These are phyloP conservation scores for Phrynosoma platyrhinos DNA, from an alignment of 2,113 vertebrate species.

Conservation along the genomic window DNA sequence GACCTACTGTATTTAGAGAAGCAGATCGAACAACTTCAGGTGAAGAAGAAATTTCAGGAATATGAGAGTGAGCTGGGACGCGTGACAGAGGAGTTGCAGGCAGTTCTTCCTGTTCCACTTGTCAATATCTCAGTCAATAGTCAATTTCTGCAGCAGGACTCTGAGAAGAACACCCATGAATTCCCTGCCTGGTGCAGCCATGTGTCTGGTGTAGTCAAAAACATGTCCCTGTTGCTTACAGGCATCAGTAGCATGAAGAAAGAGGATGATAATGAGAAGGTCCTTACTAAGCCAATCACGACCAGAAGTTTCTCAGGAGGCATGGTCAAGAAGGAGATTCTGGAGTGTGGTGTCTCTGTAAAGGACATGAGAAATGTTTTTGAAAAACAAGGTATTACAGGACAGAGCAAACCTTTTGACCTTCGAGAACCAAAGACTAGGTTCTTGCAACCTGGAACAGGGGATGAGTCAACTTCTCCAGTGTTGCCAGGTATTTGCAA, in stretches of 20 bases:
- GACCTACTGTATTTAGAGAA: constrained; percentile 91
- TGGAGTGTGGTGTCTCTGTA: constrained; percentile 91
- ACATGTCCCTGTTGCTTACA: constrained; percentile 88
- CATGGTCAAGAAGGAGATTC: constrained; percentile 86
- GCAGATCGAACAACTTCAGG: constrained; percentile 87
- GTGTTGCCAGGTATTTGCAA: not conserved
- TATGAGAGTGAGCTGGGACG: constrained; percentile 87
- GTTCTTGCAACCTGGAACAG: not conserved
- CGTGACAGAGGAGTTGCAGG: constrained; percentile 85
- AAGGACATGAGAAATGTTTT: constrained; percentile 87
- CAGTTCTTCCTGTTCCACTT: constrained; percentile 88
- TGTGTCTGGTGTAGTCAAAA: constrained; percentile 87
- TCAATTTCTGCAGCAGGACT: constrained; percentile 77
- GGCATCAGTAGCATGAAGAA: constrained; percentile 76
- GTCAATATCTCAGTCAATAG: constrained; percentile 89
- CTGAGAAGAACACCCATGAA: constrained; percentile 69
- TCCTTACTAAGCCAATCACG: accelerated
- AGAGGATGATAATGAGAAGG: constrained; percentile 47
- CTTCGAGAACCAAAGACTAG: not conserved
- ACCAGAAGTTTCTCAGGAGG: constrained; percentile 65
- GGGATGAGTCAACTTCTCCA: constrained; percentile 6
- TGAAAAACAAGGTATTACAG: constrained; percentile 71
- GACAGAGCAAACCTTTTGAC: not conserved
- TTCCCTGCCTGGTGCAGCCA: constrained; percentile 89
- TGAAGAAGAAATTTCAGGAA: constrained; percentile 84